These are phyloP conservation scores for Clarias laeviceps DNA, from an alignment of 2,797 vertebrate genomes.

Conservation along the genomic window DNA sequence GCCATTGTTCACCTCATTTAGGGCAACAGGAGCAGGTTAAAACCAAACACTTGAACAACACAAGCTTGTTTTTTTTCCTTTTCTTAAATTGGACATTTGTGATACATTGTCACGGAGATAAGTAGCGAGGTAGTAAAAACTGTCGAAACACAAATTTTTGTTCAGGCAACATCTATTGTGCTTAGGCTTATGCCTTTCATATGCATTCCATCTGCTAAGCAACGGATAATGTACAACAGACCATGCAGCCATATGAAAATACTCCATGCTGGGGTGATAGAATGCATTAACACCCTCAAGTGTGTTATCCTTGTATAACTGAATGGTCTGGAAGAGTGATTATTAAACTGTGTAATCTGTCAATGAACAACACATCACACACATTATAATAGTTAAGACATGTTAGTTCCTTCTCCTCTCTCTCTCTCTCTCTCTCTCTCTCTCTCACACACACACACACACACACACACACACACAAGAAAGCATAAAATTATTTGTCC, in stretches of 20 bases:
- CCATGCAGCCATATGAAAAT: background rate
- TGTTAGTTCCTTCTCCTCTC: background rate
- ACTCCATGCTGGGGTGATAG: background rate
- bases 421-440: background rate
- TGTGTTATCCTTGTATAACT: too few relatives aligned
- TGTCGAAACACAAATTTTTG: constrained; percentile 8
- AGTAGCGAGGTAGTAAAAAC: background rate
- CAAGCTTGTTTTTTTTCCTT: background rate
- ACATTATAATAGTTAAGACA: background rate
- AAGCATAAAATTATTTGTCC: background rate
- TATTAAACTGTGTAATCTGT: background rate
- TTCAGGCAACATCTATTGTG: background rate
- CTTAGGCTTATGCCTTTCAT: background rate
- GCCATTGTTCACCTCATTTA: constrained; percentile 43
- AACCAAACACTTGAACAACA: constrained; percentile 26
- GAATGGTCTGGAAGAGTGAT: background rate
- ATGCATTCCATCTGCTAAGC: background rate
- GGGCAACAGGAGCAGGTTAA: constrained; percentile 42
- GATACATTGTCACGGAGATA: constrained; percentile 14
- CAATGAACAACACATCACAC: background rate
- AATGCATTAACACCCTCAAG: background rate
- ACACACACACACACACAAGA: background rate
- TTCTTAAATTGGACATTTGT: constrained; percentile 20
- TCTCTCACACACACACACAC: background rate
- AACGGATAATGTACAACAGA: background rate